Conservation (phyloP, 1,140 invertebrate species). For the Andrena cerasifolii region DNA sequence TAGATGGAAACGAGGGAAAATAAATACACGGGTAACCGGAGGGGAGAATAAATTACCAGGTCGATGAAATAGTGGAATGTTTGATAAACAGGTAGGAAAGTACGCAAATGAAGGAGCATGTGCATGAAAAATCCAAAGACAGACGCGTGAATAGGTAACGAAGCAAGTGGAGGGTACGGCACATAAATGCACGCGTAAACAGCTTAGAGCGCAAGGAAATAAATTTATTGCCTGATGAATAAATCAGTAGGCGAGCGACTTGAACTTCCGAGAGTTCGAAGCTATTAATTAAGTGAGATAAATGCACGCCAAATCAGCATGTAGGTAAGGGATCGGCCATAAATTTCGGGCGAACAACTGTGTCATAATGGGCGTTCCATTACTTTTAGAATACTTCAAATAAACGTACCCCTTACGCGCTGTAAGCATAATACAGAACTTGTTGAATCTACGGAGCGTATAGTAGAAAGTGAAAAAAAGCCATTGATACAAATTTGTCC, state of each 20-base stretch:
- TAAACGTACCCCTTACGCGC: too few species aligned
- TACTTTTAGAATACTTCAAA: too few species aligned
- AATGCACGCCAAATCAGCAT: slow-evolving; percentile 14
- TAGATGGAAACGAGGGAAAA: background rate
- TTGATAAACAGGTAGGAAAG: background rate
- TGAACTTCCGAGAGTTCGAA: background rate
- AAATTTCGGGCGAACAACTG: slow-evolving; percentile 20
- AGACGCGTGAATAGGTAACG: background rate
- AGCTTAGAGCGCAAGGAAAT: background rate
- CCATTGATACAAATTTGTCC: background rate
- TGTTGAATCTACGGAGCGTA: background rate
- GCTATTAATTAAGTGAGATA: slow-evolving; percentile 52
- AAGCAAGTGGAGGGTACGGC: background rate
- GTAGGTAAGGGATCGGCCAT: background rate
- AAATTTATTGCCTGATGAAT: slow-evolving; percentile 14
- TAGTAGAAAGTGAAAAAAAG: background rate
- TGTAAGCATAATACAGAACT: too few species aligned
- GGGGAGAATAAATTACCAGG: too few species aligned
- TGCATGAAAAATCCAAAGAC: background rate
- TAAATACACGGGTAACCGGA: too few species aligned
- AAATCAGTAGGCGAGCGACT: slow-evolving; percentile 16
- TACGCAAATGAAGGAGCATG: background rate
- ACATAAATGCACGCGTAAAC: background rate
- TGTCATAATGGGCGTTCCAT: background rate
- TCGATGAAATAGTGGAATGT: background rate